Evolutionary conservation across 2,113 vertebrate species (phyloP), one percentile per base, ranked within the genome.

Genomic region (Crocuta crocuta): DNA sequence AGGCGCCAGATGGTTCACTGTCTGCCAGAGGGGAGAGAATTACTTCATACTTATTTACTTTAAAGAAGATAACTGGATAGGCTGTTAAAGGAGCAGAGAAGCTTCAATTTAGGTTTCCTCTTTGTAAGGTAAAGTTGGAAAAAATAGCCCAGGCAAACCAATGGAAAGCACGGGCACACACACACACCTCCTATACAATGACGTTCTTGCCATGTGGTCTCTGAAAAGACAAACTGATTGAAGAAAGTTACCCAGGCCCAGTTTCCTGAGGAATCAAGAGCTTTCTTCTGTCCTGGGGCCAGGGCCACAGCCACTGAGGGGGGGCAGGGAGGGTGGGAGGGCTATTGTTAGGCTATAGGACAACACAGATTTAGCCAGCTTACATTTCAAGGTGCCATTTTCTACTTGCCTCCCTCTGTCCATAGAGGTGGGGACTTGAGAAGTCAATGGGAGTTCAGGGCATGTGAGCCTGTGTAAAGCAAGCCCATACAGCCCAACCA

Each of bases 381-480:
- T 8, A 48, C 4, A 0, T 31, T 24, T 10, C 31, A 17, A 19
- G 23, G 5, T 50, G 15, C 28, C n/a, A 4, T 48, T 66, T 93
- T 94, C 82, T 66, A 0, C 50, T 87, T 7, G 55, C 90, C 31
- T 78, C 26, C 65, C 55, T 87, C 89, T 21, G 11, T n/a, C 83
- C 39, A 3, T 28, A 53, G 95, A 94, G 88, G 91, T 81, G 26
- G 31, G 50, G 24, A 24, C 12, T 89, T 12, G 0, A 78, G 84
- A 87, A 98, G 97, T 98, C 97, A 98, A 1, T 76, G 74, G 94
- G 95, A 97, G 95, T 97, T 98, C 97, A 96, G 97, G 81, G 89
- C 53, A 55, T 4, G 9, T 45, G 70, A 91, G 90, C 66, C 3
- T 88, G 80, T 73, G 78, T 88, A 96, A 89, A 95, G 88, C 97